Conservation (phyloP, 2,113 vertebrate species). For the Gadus macrocephalus region DNA sequence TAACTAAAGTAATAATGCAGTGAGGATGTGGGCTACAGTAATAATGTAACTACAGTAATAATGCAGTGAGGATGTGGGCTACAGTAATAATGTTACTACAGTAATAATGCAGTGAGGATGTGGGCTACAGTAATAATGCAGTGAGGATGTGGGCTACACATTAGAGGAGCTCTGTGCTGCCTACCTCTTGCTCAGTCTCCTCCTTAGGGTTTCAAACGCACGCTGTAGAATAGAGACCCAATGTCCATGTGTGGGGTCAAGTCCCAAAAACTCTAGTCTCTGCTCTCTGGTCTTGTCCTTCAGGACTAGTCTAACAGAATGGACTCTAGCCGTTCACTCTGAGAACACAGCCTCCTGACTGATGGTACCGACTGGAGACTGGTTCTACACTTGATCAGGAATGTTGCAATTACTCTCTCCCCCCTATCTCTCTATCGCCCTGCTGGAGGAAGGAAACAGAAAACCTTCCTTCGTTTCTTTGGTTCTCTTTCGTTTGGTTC, state of each 20-base stretch:
- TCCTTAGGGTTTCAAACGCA: constrained; percentile 49
- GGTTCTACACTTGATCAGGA: not conserved
- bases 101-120: not conserved
- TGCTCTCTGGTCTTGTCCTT: too few relatives aligned
- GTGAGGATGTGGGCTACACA: not conserved
- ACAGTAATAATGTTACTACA: not conserved
- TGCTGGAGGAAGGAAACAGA: not conserved
- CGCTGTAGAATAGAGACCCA: constrained; percentile 25
- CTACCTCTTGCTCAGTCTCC: constrained; percentile 58
- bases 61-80: not conserved
- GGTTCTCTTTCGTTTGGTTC: not conserved
- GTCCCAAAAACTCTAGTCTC: too few relatives aligned
- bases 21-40: not conserved
- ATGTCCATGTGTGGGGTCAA: constrained; percentile 24
- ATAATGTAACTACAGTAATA: not conserved
- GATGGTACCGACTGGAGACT: not conserved
- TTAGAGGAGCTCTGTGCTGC: not conserved
- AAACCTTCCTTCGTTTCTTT: not conserved
- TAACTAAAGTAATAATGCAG: not conserved
- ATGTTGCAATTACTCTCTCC: not conserved
- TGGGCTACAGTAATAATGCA: not conserved
- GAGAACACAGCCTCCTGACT: not conserved
- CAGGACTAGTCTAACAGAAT: too few relatives aligned
- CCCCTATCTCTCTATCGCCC: not conserved
- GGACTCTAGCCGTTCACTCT: too few relatives aligned